Evolutionary conservation across 2,888 invertebrate species (phyloP).

Genomic region (Apodemia hepburni): DNA sequence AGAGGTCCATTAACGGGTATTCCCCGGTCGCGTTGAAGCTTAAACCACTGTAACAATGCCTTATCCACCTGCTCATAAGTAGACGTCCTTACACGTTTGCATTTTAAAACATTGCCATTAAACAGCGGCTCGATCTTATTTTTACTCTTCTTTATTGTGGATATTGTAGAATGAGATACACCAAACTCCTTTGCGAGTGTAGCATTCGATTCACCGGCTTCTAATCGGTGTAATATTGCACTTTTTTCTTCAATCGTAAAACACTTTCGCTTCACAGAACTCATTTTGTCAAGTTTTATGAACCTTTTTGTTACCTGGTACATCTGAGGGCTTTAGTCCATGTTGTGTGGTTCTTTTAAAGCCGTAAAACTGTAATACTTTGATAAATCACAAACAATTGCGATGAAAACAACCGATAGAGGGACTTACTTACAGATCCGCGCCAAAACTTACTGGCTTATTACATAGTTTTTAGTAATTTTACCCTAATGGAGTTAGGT

Average conservation of each 20-base stretch:
- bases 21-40: conserved; percentile 28
- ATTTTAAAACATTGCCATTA: conserved; percentile 36
- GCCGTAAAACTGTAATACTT: too few relatives aligned
- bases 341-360: too few relatives aligned
- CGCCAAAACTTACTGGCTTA: too few relatives aligned
- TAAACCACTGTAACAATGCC: conserved; percentile 33
- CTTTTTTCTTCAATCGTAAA: conserved; percentile 34
- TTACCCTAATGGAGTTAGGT: too few relatives aligned
- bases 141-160: conserved; percentile 36
- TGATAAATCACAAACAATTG: too few relatives aligned
- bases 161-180: conserved; percentile 38
- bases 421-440: too few relatives aligned
- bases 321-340: too few relatives aligned
- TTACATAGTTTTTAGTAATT: too few relatives aligned
- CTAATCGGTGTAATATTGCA: conserved; percentile 34
- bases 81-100: conserved; percentile 32
- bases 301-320: conserved; percentile 8
- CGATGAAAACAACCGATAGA: too few relatives aligned
- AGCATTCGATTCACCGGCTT: conserved; percentile 36
- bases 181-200: conserved; percentile 37
- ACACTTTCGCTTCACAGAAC: conserved; percentile 31
- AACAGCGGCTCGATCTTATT: conserved; percentile 34
- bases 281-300: conserved; percentile 26
- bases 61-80: conserved; percentile 33
- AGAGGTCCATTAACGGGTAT: conserved; percentile 32